phyloP scores from a whole-genome alignment of 2,888 invertebrate species.

The Eristalinus aeneus region DNA sequence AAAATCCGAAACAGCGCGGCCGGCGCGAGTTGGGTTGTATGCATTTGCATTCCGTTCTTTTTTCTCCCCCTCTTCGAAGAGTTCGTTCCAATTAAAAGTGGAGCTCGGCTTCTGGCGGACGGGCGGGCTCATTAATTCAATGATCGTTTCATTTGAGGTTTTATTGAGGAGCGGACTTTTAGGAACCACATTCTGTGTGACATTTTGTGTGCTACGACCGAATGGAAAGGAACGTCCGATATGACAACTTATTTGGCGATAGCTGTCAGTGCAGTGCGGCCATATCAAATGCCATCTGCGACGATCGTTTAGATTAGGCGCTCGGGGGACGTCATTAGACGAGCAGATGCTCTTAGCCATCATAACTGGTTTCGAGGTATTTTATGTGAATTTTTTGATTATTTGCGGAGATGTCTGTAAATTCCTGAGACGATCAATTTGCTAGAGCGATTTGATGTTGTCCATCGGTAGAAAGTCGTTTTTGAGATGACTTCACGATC shows the following conservation, averaged over 20 bases:
- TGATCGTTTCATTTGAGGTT: not conserved
- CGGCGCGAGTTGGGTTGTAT: not conserved
- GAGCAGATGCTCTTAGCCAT: not conserved
- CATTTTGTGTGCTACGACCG: not conserved
- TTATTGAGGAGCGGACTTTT: not conserved
- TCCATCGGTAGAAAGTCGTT: not conserved
- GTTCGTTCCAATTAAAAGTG: not conserved
- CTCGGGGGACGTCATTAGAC: not conserved
- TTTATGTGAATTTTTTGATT: not conserved
- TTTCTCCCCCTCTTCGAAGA: not conserved
- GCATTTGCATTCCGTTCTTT: not conserved
- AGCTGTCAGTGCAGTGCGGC: not conserved
- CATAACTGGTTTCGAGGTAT: not conserved
- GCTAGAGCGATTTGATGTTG: not conserved
- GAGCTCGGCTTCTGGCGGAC: not conserved
- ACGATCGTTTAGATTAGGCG: not conserved
- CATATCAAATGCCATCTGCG: not conserved
- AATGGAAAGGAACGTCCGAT: not conserved
- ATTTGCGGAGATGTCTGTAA: not conserved
- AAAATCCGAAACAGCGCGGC: conserved; percentile 7
- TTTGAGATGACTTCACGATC: too few relatives aligned
- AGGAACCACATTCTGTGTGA: not conserved
- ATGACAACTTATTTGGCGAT: not conserved
- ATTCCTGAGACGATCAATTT: not conserved
- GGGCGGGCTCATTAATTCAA: not conserved